These are phyloP conservation scores for Vanacampus margaritifer DNA, from an alignment of 2,113 vertebrate genomes.

Conservation along the genomic window DNA sequence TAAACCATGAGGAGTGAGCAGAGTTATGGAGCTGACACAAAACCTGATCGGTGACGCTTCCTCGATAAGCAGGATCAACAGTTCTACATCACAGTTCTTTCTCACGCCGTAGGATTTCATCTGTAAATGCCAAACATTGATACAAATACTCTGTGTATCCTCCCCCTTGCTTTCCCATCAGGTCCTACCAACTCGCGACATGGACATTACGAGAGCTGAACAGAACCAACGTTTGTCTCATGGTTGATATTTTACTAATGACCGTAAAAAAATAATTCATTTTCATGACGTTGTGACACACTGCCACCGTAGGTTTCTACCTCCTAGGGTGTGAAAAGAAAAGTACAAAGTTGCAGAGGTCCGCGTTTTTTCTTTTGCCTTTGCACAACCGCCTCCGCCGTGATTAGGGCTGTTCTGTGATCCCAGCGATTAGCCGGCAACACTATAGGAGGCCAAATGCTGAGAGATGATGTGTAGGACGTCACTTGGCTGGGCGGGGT, in stretches of 20 bases:
- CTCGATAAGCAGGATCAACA: not conserved
- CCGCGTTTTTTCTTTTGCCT: constrained; percentile 35
- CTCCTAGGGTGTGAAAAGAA: constrained; percentile 26
- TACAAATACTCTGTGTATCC: not conserved
- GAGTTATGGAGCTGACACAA: too few relatives aligned
- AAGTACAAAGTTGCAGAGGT: constrained; percentile 40
- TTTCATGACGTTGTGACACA: constrained; percentile 13
- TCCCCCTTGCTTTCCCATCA: not conserved
- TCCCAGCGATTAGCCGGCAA: constrained; percentile 61
- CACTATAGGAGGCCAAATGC: constrained; percentile 43
- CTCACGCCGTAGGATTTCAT: not conserved
- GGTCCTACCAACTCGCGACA: not conserved
- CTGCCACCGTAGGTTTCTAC: constrained; percentile 3
- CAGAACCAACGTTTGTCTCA: not conserved
- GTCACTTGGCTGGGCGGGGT: constrained; percentile 13
- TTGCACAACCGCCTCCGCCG: constrained; percentile 54
- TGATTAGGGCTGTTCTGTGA: constrained; percentile 67
- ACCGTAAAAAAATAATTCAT: constrained; percentile 3
- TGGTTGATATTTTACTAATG: not conserved
- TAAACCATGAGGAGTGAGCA: not conserved
- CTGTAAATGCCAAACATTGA: not conserved
- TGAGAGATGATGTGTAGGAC: constrained; percentile 54
- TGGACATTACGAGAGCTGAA: not conserved
- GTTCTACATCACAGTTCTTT: not conserved
- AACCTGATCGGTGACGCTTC: not conserved